A percentile compares a stretch with the other conserved stretches of the same genome.
phyloP scores from a whole-genome alignment of 2,113 vertebrate genomes.

The Silurus meridionalis region DNA sequence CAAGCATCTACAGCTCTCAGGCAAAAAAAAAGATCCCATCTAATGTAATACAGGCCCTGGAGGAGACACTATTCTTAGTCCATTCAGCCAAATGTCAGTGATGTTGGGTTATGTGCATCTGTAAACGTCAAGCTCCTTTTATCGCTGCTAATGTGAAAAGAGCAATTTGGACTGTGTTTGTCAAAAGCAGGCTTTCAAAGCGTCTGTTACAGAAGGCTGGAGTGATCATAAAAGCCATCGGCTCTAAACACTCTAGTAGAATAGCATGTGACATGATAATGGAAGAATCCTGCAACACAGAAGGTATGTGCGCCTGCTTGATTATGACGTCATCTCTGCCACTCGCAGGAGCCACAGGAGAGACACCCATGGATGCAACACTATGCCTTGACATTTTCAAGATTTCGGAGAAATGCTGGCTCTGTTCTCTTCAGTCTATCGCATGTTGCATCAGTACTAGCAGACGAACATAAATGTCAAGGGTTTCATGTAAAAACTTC shows the following conservation, averaged over 20 bases:
- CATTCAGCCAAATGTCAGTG: constrained; percentile 53
- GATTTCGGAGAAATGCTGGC: neutral
- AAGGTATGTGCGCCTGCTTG: neutral
- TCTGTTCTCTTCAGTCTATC: constrained; percentile 7
- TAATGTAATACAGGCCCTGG: constrained; percentile 43
- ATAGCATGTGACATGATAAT: constrained; percentile 16
- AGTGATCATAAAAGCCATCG: constrained; percentile 17
- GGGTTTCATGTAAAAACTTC: constrained; percentile 32
- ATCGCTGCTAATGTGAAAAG: constrained; percentile 36
- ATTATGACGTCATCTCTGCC: constrained; percentile 22
- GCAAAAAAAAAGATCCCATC: constrained; percentile 30
- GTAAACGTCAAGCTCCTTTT: constrained; percentile 16
- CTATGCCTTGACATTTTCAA: constrained; percentile 38
- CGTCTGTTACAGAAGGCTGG: neutral
- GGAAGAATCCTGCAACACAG: neutral
- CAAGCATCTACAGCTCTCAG: neutral
- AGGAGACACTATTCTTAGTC: constrained; percentile 47
- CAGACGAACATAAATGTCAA: constrained; percentile 43
- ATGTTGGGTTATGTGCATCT: constrained; percentile 43
- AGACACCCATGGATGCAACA: constrained; percentile 16
- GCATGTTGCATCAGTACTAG: constrained; percentile 1
- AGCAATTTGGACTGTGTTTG: constrained; percentile 30
- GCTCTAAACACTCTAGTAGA: neutral
- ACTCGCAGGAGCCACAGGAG: constrained; percentile 5
- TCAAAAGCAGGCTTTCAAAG: constrained; percentile 11